Evolutionary conservation across 2,797 vertebrate genomes (phyloP), one percentile per base, ranked within the genome.

Genomic region (Tarsius wallacei): DNA sequence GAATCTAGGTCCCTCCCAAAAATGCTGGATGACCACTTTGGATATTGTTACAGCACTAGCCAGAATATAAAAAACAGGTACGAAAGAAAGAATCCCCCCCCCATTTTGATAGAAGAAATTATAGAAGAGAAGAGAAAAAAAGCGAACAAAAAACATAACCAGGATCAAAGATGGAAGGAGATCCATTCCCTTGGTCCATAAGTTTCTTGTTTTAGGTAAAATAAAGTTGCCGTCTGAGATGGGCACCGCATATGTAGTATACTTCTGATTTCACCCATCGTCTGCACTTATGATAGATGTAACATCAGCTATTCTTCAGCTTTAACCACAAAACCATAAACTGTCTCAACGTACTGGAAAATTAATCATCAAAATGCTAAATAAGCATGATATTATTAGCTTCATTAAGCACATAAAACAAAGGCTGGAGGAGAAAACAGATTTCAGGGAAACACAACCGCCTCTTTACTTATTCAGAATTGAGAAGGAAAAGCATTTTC

Each of bases 321-420:
- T 68, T 82, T 76, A 87, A 51, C 68, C 63, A 90, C 68, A 68
- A 94, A 91, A 28, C 71, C 77, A 71, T 84, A 89, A 92, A 96
- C 91, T 90, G 71, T 93, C 85, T 93, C 63, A 80, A 74, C 0
- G 0, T 84, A 36, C 87, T 66, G 68, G 89, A 97, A 98, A 98
- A 98, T 93, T 96, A 98, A 96, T 95, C 97, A 93, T 77, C 86
- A 95, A 82, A 84, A 89, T 88, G 95, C 96, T 97, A 97, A 95
- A 87, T 97, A 98, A 97, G 83, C 91, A 93, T 55, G 94, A 42
- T 70, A 47, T 84, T 82, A 97, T 96, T 94, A 96, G 97, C 97
- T 96, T 97, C 93, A 93, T 96, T 97, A 96, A 87, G 82, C 97
- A 96, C 55, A 95, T 19, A 33, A 97, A 82, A 88, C 93, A 86